Evolutionary conservation across 2,113 vertebrate species (phyloP).

Genomic region (Panthera uncia): DNA sequence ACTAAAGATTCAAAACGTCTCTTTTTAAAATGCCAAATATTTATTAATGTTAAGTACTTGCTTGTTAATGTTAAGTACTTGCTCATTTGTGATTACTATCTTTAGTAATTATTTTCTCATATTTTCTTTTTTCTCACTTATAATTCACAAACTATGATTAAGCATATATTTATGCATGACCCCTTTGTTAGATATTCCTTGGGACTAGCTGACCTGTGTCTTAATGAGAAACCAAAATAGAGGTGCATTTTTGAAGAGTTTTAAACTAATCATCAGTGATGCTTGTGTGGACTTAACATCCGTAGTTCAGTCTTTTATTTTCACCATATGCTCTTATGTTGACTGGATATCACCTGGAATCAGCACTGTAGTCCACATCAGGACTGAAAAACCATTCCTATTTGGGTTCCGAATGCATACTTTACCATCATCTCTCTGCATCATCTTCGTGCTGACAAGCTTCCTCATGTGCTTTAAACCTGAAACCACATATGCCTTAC

Average conservation of each 20-base stretch:
- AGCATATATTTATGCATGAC: not conserved
- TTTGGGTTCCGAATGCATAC: not conserved
- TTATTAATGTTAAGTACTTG: not conserved
- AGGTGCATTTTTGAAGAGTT: not conserved
- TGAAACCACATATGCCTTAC: conserved; percentile 39
- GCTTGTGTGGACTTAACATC: not conserved
- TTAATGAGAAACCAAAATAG: not conserved
- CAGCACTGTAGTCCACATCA: not conserved
- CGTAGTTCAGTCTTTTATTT: not conserved
- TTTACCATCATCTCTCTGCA: not conserved
- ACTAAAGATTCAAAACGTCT: not conserved
- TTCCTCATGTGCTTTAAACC: conserved; percentile 33
- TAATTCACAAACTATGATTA: not conserved
- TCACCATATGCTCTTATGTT: not conserved
- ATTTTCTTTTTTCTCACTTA: conserved; percentile 22
- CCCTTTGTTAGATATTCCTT: not conserved
- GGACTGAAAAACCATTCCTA: not conserved
- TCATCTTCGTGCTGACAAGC: conserved; percentile 26
- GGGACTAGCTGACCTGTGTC: not conserved
- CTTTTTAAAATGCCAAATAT: not conserved
- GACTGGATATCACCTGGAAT: not conserved
- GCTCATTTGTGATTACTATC: conserved; percentile 17
- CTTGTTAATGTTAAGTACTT: not conserved
- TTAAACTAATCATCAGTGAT: not conserved
- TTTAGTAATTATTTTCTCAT: conserved; percentile 26